phyloP scores from a whole-genome alignment of 1,140 invertebrate genomes.

The Plutomurus gul region DNA sequence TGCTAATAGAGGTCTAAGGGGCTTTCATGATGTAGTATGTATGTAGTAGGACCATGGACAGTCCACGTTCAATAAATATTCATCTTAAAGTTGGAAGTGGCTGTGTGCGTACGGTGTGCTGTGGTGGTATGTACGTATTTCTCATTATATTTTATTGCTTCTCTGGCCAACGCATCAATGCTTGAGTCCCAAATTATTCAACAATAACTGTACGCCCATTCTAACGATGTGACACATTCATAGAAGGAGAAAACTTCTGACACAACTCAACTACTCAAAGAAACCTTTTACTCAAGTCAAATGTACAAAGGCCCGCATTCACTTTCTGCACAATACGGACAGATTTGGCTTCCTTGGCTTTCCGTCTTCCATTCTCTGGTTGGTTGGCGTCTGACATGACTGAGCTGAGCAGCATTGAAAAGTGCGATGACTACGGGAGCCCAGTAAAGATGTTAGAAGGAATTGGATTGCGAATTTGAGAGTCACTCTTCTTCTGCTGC shows the following conservation, averaged over 20 bases:
- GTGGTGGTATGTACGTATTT: no score
- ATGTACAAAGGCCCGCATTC: conserved; percentile 11
- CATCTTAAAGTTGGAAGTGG: neutral
- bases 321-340: neutral
- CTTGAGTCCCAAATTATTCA: neutral
- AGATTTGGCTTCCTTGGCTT: conserved; percentile 2
- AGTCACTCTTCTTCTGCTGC: no score
- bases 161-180: neutral
- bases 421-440: no score
- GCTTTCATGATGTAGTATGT: no score
- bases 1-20: no score
- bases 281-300: neutral
- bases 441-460: no score
- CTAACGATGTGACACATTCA: neutral
- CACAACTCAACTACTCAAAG: neutral
- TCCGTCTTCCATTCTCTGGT: neutral
- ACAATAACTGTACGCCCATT: neutral
- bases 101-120: no score
- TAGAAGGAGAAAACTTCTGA: neutral
- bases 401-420: no score
- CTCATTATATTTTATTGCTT: neutral
- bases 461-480: neutral
- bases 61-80: conserved; percentile 23
- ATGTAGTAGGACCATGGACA: neutral
- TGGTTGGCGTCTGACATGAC: no score